These are phyloP conservation scores for Netta rufina DNA, from an alignment of 2,797 vertebrate genomes.

Conservation along the genomic window DNA sequence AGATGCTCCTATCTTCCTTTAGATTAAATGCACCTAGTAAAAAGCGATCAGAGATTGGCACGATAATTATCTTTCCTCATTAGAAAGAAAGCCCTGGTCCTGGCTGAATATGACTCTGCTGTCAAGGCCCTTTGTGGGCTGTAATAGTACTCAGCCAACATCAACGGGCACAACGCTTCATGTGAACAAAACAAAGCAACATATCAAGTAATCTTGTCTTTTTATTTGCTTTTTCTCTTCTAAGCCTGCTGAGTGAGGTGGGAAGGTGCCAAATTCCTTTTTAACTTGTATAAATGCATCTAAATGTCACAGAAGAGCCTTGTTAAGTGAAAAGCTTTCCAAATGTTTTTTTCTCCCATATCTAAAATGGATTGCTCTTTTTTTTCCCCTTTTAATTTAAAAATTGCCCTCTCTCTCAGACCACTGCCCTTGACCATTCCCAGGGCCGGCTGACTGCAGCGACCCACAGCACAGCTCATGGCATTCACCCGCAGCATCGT, in stretches of 20 bases:
- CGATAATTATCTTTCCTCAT: constrained; percentile 30
- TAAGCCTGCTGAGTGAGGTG: constrained; percentile 43
- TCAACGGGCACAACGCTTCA: neutral
- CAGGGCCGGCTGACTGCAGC: neutral
- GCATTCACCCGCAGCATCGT: neutral
- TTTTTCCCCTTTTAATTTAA: neutral
- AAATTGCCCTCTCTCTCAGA: neutral
- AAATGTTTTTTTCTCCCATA: constrained; percentile 61
- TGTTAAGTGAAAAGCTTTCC: constrained; percentile 58
- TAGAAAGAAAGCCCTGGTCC: constrained; percentile 17
- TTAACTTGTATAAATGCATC: constrained; percentile 56
- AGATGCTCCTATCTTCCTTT: neutral
- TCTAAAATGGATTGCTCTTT: constrained; percentile 64
- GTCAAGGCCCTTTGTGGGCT: constrained; percentile 8
- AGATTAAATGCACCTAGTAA: constrained; percentile 8
- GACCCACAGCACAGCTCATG: neutral
- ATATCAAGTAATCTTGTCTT: neutral
- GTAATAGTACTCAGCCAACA: neutral
- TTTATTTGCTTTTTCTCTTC: constrained; percentile 59
- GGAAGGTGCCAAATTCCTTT: constrained; percentile 69
- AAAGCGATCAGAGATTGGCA: constrained; percentile 18
- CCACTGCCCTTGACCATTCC: neutral
- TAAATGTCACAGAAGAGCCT: constrained; percentile 68
- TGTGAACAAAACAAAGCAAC: constrained; percentile 39
- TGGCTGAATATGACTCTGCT: constrained; percentile 8